Evolutionary conservation across 2,888 invertebrate genomes (phyloP), one percentile per base, ranked within the genome.

Genomic region (Julus scandinavius): DNA sequence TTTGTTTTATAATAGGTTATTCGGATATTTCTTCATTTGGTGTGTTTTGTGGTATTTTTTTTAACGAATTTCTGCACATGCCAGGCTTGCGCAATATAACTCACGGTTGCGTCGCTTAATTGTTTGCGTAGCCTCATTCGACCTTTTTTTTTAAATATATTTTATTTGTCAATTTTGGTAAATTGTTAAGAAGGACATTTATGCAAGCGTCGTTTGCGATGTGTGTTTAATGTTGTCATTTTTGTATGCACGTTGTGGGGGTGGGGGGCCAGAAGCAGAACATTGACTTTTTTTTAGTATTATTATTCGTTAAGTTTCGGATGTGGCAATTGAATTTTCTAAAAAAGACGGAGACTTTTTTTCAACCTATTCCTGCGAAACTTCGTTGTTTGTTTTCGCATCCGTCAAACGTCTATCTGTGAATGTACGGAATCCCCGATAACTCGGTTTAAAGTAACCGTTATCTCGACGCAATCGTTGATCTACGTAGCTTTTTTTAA

Each of bases 351-450:
- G 3, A 13, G 13, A 13, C 3, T 54, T 80, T 29, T 80, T 5
- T n/a, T 3, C 20, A 5, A 29, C 13, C 6, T 13, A 11, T 3
- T 80, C 1, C 13, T 38, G 38, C 38, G 11, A 72, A 7, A 5
- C 54, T 54, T 13, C 54, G 20, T 72, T 72, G 20, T 72, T 72
- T 80, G 13, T 80, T 29, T 29, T 80, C 4, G 15, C 80, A 80
- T 38, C 38, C 20, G 38, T 38, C 80, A 45, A 45, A 45, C 13
- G 3, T 7, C 20, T 72, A 29, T 63, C 72, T 29, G 13, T n/a
- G n/a, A 63, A 63, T n/a, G 17, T 80, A 80, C 80, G 80, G 38
- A 80, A 38, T 80, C 80, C 80, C 38, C 80, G 80, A 80, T 80
- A 80, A 6, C 38, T 80, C 80, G 80, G 29, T 80, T 80, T 72